These are phyloP conservation scores for Chydorus sphaericus DNA, from an alignment of 2,888 invertebrate genomes.

Conservation along the genomic window DNA sequence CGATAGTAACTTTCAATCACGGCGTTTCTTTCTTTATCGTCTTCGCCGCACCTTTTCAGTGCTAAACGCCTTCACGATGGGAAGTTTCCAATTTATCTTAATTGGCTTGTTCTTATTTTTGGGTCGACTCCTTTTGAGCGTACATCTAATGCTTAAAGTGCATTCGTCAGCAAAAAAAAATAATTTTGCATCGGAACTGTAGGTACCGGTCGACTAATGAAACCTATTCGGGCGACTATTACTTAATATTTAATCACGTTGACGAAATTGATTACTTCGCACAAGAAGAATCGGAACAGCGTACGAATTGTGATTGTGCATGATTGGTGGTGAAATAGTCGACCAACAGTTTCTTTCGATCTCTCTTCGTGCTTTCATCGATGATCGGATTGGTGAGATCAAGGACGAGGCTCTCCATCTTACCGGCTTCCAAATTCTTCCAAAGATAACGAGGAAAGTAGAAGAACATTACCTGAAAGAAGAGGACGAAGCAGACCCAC, in stretches of 20 bases:
- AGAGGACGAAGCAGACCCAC: constrained; percentile 81
- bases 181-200: no score
- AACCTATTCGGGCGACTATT: no score
- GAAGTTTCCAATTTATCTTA: no score
- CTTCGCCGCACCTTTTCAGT: no score
- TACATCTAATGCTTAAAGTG: no score
- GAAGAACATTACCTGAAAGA: constrained; percentile 68
- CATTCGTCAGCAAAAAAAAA: no score
- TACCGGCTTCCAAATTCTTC: constrained; percentile 72
- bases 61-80: no score
- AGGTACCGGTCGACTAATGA: no score
- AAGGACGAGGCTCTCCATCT: constrained; percentile 56
- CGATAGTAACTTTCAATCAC: no score
- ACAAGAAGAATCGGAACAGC: constrained; percentile 53
- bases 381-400: constrained; percentile 65
- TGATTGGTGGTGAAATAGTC: constrained; percentile 50
- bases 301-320: constrained; percentile 61
- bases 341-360: constrained; percentile 64
- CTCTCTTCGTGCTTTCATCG: constrained; percentile 62
- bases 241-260: constrained; percentile 50
- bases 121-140: no score
- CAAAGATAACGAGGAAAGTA: constrained; percentile 70
- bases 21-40: no score
- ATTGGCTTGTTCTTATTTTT: no score
- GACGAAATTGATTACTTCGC: constrained; percentile 60